Percentiles rank a stretch among this genome's conserved stretches.
Evolutionary conservation across 1,140 invertebrate species (phyloP).

Genomic region (Penaeus vannamei): DNA sequence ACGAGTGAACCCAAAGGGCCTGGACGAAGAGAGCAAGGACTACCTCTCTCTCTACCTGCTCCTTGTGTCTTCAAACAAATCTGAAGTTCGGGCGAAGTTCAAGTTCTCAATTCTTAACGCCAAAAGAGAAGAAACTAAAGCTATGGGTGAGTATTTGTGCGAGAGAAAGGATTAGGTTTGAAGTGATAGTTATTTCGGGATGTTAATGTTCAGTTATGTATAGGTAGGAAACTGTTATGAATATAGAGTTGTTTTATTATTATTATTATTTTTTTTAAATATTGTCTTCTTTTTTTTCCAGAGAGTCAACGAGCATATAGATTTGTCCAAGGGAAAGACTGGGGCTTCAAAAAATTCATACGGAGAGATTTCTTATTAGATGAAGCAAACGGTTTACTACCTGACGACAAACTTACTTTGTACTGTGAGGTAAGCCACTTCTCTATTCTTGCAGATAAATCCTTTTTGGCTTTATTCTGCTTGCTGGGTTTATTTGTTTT

Average conservation of each 20-base stretch:
- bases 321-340: conserved; percentile 99
- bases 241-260: background rate
- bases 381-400: conserved; percentile 96
- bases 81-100: conserved; percentile 99
- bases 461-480: background rate
- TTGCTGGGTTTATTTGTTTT: no score
- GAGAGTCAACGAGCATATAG: conserved; percentile 94
- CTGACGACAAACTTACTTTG: conserved; percentile 98
- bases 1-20: conserved; percentile 98
- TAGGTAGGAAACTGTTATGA: no score
- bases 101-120: conserved; percentile 99
- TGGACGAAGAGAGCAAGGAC: conserved; percentile 99
- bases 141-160: conserved; percentile 82
- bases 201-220: no score
- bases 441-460: conserved; percentile 58
- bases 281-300: conserved; percentile 71
- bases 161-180: no score
- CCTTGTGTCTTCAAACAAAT: conserved; percentile 99
- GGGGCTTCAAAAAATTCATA: conserved; percentile 99
- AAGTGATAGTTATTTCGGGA: no score
- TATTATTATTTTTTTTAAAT: conserved; percentile 6
- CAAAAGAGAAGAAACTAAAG: conserved; percentile 99
- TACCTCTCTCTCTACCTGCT: conserved; percentile 98
- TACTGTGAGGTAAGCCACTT: conserved; percentile 92
- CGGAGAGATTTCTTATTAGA: conserved; percentile 97